A percentile compares a stretch with the other conserved stretches of the same genome.
These are phyloP conservation scores for Busseola fusca DNA, from an alignment of 2,888 invertebrate genomes.

Conservation along the genomic window DNA sequence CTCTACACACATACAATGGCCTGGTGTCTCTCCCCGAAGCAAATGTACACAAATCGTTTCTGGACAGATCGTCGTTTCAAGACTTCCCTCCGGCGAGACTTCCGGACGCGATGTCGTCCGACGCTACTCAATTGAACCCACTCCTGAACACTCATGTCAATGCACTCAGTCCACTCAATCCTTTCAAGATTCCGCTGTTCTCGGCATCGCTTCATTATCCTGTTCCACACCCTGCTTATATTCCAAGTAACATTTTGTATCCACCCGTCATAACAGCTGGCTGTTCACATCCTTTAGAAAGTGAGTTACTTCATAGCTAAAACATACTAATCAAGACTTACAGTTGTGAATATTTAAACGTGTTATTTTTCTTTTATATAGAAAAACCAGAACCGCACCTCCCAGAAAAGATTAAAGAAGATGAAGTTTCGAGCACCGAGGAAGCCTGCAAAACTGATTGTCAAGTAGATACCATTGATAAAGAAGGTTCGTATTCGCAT, in stretches of 20 bases:
- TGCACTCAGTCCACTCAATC: conserved; percentile 72
- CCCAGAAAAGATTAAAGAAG: conserved; percentile 89
- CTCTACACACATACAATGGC: conserved; percentile 72
- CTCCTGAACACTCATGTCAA: conserved; percentile 69
- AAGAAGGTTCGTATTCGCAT: conserved; percentile 59
- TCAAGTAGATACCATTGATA: conserved; percentile 55
- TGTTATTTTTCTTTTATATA: conserved; percentile 48
- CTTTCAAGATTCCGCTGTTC: conserved; percentile 82
- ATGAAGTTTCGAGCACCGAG: conserved; percentile 93
- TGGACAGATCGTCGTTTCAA: conserved; percentile 75
- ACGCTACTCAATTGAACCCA: conserved; percentile 70
- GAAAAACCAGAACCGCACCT: conserved; percentile 80
- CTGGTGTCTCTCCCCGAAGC: conserved; percentile 69
- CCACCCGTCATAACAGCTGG: conserved; percentile 77
- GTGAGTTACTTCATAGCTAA: conserved; percentile 67
- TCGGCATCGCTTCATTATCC: conserved; percentile 79
- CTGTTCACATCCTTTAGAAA: conserved; percentile 68
- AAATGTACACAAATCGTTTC: conserved; percentile 69
- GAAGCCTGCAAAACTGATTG: conserved; percentile 85
- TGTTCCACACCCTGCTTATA: conserved; percentile 80
- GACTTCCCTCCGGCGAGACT: conserved; percentile 72
- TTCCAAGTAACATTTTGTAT: conserved; percentile 82
- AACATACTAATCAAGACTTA: not conserved
- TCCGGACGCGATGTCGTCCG: conserved; percentile 69
- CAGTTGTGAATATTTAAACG: not conserved